Evolutionary conservation across 1,140 invertebrate species (phyloP).

Genomic region (Drosophila trapezifrons): DNA sequence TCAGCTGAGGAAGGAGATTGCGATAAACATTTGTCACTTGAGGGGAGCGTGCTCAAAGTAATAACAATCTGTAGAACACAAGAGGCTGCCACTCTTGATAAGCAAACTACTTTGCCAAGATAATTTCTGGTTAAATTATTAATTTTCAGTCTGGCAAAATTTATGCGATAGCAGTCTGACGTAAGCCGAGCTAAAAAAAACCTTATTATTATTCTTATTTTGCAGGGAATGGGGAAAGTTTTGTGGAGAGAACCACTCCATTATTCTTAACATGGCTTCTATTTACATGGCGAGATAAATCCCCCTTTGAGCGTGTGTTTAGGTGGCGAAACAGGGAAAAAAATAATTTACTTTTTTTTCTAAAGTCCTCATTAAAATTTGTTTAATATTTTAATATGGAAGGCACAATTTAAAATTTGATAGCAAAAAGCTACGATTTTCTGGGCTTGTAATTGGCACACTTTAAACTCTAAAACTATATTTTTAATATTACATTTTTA

Average conservation of each 20-base stretch:
- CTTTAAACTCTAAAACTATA: no score
- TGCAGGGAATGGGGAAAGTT: neutral
- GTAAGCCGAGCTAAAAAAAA: constrained; percentile 1
- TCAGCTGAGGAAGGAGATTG: constrained; percentile 9
- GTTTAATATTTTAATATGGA: no score
- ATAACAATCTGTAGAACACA: constrained; percentile 32
- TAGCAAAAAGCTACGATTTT: no score
- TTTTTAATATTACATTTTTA: no score
- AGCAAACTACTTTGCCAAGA: constrained; percentile 15
- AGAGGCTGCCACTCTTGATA: constrained; percentile 21
- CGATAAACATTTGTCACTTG: constrained; percentile 35
- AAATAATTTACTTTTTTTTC: neutral
- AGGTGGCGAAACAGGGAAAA: neutral
- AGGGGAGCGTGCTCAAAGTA: constrained; percentile 8
- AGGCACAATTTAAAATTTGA: no score
- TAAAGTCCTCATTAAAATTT: neutral
- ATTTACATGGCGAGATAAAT: constrained; percentile 12
- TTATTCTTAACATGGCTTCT: constrained; percentile 29
- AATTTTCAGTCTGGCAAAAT: neutral
- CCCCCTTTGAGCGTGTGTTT: neutral
- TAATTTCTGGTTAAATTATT: constrained; percentile 33
- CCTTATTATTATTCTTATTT: neutral
- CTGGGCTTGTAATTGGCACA: no score
- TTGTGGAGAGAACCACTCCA: constrained; percentile 23
- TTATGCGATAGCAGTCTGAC: constrained; percentile 9